Conservation (phyloP, 2,888 invertebrate genomes). For the Digitonthophagus gazella region DNA sequence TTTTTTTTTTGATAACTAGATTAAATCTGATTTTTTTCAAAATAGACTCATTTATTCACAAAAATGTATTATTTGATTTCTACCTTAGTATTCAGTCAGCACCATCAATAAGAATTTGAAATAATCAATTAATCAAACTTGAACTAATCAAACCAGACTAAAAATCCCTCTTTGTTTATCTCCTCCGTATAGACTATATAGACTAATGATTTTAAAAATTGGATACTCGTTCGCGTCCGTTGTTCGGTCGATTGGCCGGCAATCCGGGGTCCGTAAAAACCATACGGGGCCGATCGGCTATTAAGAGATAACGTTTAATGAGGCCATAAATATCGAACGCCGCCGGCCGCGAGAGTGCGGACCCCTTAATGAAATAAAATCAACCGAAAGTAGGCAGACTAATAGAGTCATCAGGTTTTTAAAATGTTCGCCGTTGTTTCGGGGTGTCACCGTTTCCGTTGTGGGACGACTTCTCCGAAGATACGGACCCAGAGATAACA, state of each 20-base stretch:
- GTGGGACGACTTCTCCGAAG: constrained; percentile 31
- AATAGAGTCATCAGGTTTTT: constrained; percentile 47
- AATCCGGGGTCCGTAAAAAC: constrained; percentile 8
- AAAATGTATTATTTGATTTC: too few species aligned
- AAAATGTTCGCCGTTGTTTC: constrained; percentile 46
- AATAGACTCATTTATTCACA: too few species aligned
- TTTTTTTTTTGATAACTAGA: too few species aligned
- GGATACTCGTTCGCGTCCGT: background rate
- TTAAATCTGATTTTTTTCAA: too few species aligned
- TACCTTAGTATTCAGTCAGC: too few species aligned
- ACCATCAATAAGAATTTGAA: too few species aligned
- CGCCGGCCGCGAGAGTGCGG: background rate
- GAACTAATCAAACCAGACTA: too few species aligned
- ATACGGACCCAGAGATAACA: constrained; percentile 41
- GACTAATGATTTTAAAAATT: constrained; percentile 16
- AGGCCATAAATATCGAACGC: constrained; percentile 24
- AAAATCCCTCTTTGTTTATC: too few species aligned
- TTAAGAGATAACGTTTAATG: constrained; percentile 28
- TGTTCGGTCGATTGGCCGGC: background rate
- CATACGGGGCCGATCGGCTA: constrained; percentile 20
- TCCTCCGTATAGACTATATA: background rate
- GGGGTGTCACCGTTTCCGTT: constrained; percentile 49
- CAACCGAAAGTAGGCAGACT: constrained; percentile 44
- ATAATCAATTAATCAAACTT: too few species aligned
- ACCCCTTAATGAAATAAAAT: constrained; percentile 37